A percentile compares a stretch with the other conserved stretches of the same genome.
Evolutionary conservation across 2,888 invertebrate species (phyloP).

Genomic region (Selenia dentaria): DNA sequence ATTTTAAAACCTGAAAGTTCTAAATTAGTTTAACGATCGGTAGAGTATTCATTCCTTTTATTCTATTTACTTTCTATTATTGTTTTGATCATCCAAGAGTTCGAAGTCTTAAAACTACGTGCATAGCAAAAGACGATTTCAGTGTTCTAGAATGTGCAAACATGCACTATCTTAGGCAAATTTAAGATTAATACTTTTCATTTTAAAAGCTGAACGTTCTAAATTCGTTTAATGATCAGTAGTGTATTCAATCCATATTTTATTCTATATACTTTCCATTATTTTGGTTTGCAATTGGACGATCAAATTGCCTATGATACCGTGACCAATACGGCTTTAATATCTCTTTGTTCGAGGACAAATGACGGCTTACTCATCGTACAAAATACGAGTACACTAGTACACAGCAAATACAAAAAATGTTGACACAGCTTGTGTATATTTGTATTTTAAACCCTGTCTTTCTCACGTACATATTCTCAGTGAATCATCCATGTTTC

Average conservation of each 20-base stretch:
- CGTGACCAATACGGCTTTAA: conserved; percentile 26
- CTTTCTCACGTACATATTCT: conserved; percentile 18
- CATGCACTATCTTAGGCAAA: too few relatives aligned
- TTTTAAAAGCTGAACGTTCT: too few relatives aligned
- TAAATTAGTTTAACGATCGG: conserved; percentile 22
- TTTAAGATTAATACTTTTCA: too few relatives aligned
- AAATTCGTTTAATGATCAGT: too few relatives aligned
- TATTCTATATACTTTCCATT: too few relatives aligned
- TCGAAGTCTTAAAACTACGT: too few relatives aligned
- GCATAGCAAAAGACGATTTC: too few relatives aligned
- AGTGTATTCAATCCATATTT: too few relatives aligned
- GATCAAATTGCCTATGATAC: conserved; percentile 57
- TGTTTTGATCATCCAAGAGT: too few relatives aligned
- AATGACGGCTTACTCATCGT: conserved; percentile 23
- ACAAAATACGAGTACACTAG: conserved; percentile 15
- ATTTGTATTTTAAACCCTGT: conserved; percentile 12
- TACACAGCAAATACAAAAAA: conserved; percentile 16
- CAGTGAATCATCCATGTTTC: conserved; percentile 18
- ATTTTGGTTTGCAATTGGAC: too few relatives aligned
- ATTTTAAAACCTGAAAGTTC: too few relatives aligned
- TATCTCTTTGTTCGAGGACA: conserved; percentile 20
- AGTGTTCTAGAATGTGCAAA: too few relatives aligned
- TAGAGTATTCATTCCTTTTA: conserved; percentile 26
- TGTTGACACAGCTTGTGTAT: conserved; percentile 31
- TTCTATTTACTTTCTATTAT: conserved; percentile 41